phyloP scores from a whole-genome alignment of 2,888 invertebrate genomes.

The Rhorus exstirpatorius region DNA sequence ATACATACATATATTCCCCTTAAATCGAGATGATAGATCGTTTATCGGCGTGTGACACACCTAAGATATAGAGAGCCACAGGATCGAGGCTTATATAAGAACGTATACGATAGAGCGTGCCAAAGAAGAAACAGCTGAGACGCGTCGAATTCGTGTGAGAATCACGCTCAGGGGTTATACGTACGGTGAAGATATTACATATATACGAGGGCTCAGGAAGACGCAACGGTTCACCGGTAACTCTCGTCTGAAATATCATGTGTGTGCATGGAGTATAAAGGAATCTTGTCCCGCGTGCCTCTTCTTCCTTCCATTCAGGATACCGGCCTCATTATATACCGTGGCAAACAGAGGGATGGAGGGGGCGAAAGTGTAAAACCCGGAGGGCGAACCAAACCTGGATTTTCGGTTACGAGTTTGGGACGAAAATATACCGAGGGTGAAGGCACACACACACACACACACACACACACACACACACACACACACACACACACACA shows the following conservation, averaged over 20 bases:
- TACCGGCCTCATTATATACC: constrained; percentile 69
- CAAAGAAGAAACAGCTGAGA: constrained; percentile 82
- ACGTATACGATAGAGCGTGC: constrained; percentile 34
- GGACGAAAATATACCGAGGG: constrained; percentile 33
- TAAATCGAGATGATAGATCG: too few relatives aligned
- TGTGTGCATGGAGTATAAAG: constrained; percentile 75
- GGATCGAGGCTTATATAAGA: constrained; percentile 14
- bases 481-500: too few relatives aligned
- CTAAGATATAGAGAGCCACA: constrained; percentile 27
- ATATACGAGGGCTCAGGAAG: constrained; percentile 38
- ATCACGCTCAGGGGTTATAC: constrained; percentile 74
- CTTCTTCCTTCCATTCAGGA: constrained; percentile 79
- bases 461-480: neutral
- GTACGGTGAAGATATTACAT: constrained; percentile 63
- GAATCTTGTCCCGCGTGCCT: constrained; percentile 84
- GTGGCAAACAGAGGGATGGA: constrained; percentile 34
- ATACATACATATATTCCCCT: too few relatives aligned
- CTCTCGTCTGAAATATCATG: constrained; percentile 62
- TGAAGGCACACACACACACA: constrained; percentile 10
- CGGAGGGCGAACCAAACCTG: constrained; percentile 64
- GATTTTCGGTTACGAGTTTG: constrained; percentile 79
- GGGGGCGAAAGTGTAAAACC: constrained; percentile 55
- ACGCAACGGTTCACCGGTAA: constrained; percentile 68
- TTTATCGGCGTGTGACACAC: neutral
- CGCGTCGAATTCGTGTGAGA: constrained; percentile 79